These are phyloP conservation scores for Pteromalus puparum DNA, from an alignment of 1,140 invertebrate species.

Conservation along the genomic window DNA sequence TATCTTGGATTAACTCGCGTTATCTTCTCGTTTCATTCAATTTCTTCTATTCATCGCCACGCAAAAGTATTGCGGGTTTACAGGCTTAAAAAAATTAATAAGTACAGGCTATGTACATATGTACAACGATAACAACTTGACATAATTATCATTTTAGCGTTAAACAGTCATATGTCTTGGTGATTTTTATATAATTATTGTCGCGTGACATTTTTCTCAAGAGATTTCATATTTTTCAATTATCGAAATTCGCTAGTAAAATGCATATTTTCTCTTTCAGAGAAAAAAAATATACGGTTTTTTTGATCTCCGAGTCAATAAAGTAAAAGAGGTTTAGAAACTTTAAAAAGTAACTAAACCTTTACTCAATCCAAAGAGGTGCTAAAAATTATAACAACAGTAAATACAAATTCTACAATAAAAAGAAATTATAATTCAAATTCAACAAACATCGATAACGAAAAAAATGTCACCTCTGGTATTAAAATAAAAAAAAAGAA, in stretches of 20 bases:
- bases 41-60: constrained; percentile 38
- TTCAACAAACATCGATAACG: constrained; percentile 24
- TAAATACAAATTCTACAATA: constrained; percentile 49
- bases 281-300: not conserved
- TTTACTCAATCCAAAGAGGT: not conserved
- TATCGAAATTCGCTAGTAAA: constrained; percentile 34
- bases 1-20: constrained; percentile 47
- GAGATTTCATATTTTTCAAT: constrained; percentile 40
- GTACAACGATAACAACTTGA: constrained; percentile 71
- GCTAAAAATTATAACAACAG: constrained; percentile 31
- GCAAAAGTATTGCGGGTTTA: constrained; percentile 57
- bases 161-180: constrained; percentile 55
- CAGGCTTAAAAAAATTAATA: constrained; percentile 74
- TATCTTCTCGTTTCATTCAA: constrained; percentile 41
- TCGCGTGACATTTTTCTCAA: constrained; percentile 42
- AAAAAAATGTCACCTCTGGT: constrained; percentile 27
- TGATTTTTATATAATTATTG: constrained; percentile 51
- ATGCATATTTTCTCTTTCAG: constrained; percentile 3
- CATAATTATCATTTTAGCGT: constrained; percentile 63
- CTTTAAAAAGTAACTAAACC: not conserved
- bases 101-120: constrained; percentile 76
- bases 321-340: not conserved
- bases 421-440: constrained; percentile 36
- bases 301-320: not conserved
- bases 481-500: not conserved